These are phyloP conservation scores for Spheniscus mendiculus DNA, from an alignment of 2,113 vertebrate species.

Conservation along the genomic window DNA sequence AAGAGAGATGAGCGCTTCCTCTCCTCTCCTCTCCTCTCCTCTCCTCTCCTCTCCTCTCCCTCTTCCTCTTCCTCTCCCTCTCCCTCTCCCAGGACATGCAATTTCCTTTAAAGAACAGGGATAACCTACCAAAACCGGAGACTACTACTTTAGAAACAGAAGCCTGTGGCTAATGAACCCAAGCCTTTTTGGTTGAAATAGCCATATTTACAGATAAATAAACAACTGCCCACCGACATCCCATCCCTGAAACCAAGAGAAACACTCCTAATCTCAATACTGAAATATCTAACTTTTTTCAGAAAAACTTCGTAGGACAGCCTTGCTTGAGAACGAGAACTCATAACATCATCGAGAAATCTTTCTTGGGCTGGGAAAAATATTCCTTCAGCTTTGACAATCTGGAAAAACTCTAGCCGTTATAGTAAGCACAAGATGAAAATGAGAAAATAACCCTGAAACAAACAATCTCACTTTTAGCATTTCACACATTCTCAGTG, in stretches of 20 bases:
- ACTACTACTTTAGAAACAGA: not conserved
- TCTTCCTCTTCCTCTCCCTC: too few species aligned
- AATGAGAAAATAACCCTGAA: not conserved
- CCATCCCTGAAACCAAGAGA: not conserved
- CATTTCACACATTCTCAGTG: not conserved
- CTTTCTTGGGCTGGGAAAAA: not conserved
- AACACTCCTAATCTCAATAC: not conserved
- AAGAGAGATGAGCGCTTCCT: not conserved
- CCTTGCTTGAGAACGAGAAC: not conserved
- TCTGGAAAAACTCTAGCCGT: not conserved
- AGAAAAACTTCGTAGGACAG: not conserved
- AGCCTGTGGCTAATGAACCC: not conserved
- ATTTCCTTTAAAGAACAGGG: not conserved
- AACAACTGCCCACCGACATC: not conserved
- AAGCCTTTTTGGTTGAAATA: not conserved
- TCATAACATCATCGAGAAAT: not conserved
- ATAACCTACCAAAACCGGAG: not conserved
- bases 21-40: too few species aligned
- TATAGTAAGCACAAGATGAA: not conserved
- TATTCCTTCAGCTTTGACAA: not conserved
- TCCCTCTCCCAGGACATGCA: not conserved
- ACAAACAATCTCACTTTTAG: slow-evolving; percentile 26
- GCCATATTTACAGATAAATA: not conserved
- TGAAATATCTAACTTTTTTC: not conserved
- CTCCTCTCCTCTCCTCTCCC: too few species aligned